Conservation (phyloP, 2,888 invertebrate species). For the Shargacucullia verbasci region DNA sequence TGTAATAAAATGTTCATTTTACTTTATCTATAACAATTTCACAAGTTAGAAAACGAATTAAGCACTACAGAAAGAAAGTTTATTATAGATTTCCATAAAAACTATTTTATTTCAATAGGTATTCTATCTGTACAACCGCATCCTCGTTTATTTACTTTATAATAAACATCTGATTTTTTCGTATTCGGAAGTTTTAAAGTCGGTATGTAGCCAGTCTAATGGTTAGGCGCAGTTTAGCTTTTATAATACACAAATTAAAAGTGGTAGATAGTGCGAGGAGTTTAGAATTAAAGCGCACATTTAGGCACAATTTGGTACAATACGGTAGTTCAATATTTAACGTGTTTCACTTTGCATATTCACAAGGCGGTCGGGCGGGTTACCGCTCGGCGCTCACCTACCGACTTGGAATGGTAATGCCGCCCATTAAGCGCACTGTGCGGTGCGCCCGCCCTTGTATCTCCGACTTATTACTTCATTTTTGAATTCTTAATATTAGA, state of each 20-base stretch:
- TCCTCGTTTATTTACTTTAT: constrained; percentile 26
- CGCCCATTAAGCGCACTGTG: constrained; percentile 70
- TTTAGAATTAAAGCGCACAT: constrained; percentile 61
- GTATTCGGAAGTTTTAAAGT: constrained; percentile 36
- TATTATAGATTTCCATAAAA: constrained; percentile 13
- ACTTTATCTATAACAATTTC: constrained; percentile 14
- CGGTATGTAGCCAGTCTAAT: constrained; percentile 41
- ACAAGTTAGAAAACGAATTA: constrained; percentile 1
- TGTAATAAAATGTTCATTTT: constrained; percentile 32
- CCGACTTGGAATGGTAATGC: constrained; percentile 81
- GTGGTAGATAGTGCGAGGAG: constrained; percentile 31
- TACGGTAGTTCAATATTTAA: constrained; percentile 79
- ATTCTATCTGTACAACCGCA: constrained; percentile 15
- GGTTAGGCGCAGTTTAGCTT: constrained; percentile 34
- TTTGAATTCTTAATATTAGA: constrained; percentile 41
- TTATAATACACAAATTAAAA: constrained; percentile 51
- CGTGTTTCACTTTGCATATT: constrained; percentile 83
- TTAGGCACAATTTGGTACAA: constrained; percentile 73
- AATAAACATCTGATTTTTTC: constrained; percentile 37
- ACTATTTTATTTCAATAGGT: constrained; percentile 13
- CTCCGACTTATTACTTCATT: constrained; percentile 63
- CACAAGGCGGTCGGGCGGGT: constrained; percentile 77
- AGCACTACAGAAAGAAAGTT: not conserved
- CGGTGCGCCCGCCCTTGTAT: constrained; percentile 58
- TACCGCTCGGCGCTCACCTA: constrained; percentile 70